Conservation (phyloP, 1,140 invertebrate species). For the Drosophila quadrilineata region DNA sequence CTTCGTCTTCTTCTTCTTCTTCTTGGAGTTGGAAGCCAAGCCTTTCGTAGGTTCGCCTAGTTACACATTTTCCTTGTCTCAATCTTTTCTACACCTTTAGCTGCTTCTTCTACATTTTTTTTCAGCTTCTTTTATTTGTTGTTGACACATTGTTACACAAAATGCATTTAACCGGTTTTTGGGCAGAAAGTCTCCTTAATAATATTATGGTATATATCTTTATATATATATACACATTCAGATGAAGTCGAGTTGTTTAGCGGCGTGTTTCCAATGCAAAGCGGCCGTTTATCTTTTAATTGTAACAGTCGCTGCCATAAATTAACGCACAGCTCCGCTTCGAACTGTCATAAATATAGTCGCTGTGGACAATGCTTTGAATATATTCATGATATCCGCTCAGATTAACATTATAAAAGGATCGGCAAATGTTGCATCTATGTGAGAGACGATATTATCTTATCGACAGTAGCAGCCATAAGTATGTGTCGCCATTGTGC, state of each 20-base stretch:
- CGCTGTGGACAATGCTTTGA: constrained; percentile 50
- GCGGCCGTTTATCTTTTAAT: constrained; percentile 76
- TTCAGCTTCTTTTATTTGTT: constrained; percentile 57
- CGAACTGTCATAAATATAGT: constrained; percentile 65
- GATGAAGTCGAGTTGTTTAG: too few relatives aligned
- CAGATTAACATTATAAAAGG: constrained; percentile 72
- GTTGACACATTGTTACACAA: constrained; percentile 77
- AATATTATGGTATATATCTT: too few relatives aligned
- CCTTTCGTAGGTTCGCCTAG: constrained; percentile 22
- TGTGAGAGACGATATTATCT: background rate
- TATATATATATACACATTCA: background rate
- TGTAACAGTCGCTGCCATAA: constrained; percentile 71
- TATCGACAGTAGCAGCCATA: constrained; percentile 30
- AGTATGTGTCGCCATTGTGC: constrained; percentile 27
- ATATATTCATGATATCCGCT: constrained; percentile 54
- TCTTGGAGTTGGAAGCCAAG: background rate
- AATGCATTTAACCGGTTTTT: constrained; percentile 76
- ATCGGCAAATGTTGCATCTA: constrained; percentile 26
- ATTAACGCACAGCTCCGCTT: constrained; percentile 46
- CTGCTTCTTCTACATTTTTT: too few relatives aligned
- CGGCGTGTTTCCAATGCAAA: constrained; percentile 73
- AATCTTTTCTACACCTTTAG: constrained; percentile 28
- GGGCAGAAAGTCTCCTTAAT: background rate
- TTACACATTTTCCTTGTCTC: constrained; percentile 37
- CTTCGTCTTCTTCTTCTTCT: constrained; percentile 29